Evolutionary conservation across 1,140 invertebrate genomes (phyloP), one percentile per base, ranked within the genome.

Genomic region (Ceratosolen solmsi): DNA sequence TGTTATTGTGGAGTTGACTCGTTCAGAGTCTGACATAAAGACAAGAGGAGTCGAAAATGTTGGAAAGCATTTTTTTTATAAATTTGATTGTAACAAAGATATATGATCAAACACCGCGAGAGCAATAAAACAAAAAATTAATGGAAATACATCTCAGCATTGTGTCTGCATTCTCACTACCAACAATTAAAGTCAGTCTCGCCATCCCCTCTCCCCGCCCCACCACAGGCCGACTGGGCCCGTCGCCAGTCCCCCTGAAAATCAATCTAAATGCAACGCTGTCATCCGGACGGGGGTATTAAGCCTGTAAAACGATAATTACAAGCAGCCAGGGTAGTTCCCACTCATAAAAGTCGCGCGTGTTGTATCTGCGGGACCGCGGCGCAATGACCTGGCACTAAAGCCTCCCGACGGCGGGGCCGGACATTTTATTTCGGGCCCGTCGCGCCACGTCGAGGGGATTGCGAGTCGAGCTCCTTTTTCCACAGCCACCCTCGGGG

Each of bases 391-490:
- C 46, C 60, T n/a, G 22, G 71, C 58, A 75, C 27, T 63, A 80
- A 80, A 80, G 41, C 38, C 58, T 41, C 22, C 20, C 60, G 51
- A 56, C 20, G 65, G 33, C 41, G 15, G 30, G 30, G 1, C 49
- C 17, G 41, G 20, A 68, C 25, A n/a, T 73, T 51, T n/a, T 73
- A 54, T 75, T 60, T 82, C 56, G 84, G 65, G 13, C 65, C 60
- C 83, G 85, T 76, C 82, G 83, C 80, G 80, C 84, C 79, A 84
- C 83, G 86, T 86, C 87, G 85, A 87, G 76, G n/a, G 54, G 15
- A 27, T 65, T 83, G n/a, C 83, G 33, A 60, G 74, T 83, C n/a
- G n/a, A n/a, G n/a, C n/a, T n/a, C n/a, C n/a, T n/a, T n/a, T n/a
- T n/a, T n/a, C n/a, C n/a, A n/a, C 27, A 36, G 36, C 72, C 79